Evolutionary conservation across 2,888 invertebrate species (phyloP).

Genomic region (Philonicus albiceps): DNA sequence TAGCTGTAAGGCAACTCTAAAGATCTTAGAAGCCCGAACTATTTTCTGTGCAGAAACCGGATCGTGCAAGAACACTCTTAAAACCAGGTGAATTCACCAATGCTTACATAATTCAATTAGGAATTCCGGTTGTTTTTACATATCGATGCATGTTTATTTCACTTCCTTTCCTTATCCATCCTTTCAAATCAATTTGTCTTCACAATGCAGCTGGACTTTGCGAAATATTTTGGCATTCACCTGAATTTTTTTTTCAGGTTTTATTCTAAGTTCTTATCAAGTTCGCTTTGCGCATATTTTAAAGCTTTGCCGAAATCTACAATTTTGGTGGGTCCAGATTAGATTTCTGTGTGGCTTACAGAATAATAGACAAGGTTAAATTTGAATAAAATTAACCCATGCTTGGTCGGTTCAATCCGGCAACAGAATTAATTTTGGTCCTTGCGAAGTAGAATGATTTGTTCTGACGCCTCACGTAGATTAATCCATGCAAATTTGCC

Average conservation of each 20-base stretch:
- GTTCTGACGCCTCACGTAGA: not conserved
- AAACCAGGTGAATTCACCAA: not conserved
- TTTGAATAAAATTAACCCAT: constrained; percentile 20
- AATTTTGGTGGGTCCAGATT: not conserved
- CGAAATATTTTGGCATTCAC: not conserved
- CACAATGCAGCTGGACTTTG: not conserved
- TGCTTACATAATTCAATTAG: not conserved
- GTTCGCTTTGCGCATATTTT: constrained; percentile 15
- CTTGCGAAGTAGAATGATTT: not conserved
- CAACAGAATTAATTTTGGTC: constrained; percentile 30
- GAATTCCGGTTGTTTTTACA: not conserved
- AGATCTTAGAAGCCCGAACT: not conserved
- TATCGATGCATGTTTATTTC: not conserved
- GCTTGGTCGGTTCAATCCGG: not conserved
- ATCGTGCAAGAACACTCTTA: not conserved
- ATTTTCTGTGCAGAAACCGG: not conserved
- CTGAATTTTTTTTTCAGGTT: not conserved
- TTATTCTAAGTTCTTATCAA: constrained; percentile 3
- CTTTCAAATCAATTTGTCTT: not conserved
- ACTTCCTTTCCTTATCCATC: not conserved
- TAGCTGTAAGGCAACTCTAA: not conserved
- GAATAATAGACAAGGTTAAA: constrained; percentile 33
- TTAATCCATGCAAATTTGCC: not conserved
- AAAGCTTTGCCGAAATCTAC: constrained; percentile 15
- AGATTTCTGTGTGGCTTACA: not conserved